A percentile compares a stretch with the other conserved stretches of the same genome.
Evolutionary conservation across 2,113 vertebrate genomes (phyloP).

Genomic region (Dromiciops gliroides): DNA sequence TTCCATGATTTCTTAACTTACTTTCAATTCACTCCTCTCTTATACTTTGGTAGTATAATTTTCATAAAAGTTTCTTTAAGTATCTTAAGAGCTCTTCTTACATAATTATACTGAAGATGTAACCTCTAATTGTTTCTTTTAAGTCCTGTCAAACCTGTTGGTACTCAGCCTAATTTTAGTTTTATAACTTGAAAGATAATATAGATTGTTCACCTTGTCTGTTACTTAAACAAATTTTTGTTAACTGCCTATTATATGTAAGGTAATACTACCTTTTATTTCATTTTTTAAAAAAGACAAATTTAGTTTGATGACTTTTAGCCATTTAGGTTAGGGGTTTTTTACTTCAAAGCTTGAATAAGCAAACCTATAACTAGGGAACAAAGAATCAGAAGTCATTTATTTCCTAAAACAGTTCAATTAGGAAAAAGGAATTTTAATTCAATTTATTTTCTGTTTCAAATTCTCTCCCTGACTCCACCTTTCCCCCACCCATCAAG

Average conservation of each 20-base stretch:
- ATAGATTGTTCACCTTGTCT: not conserved
- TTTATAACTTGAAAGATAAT: not conserved
- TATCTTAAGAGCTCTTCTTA: not conserved
- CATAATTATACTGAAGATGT: not conserved
- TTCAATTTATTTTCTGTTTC: not conserved
- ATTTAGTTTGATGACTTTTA: constrained; percentile 41
- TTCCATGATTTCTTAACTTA: not conserved
- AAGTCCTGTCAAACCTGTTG: not conserved
- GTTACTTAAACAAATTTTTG: not conserved
- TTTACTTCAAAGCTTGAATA: not conserved
- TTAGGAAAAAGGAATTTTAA: not conserved
- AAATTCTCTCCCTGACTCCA: not conserved
- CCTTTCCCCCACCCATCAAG: not conserved
- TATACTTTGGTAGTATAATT: not conserved
- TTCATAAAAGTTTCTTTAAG: not conserved
- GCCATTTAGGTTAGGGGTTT: constrained; percentile 5
- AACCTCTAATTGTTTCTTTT: not conserved
- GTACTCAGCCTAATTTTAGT: not conserved
- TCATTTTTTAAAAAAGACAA: constrained; percentile 28
- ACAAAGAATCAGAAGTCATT: constrained; percentile 25
- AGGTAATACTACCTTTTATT: not conserved
- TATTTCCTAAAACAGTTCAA: constrained; percentile 19
- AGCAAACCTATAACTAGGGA: not conserved
- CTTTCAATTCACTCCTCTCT: not conserved
- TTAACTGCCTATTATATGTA: not conserved